phyloP scores from a whole-genome alignment of 2,888 invertebrate species.

The Drosophila mulleri region DNA sequence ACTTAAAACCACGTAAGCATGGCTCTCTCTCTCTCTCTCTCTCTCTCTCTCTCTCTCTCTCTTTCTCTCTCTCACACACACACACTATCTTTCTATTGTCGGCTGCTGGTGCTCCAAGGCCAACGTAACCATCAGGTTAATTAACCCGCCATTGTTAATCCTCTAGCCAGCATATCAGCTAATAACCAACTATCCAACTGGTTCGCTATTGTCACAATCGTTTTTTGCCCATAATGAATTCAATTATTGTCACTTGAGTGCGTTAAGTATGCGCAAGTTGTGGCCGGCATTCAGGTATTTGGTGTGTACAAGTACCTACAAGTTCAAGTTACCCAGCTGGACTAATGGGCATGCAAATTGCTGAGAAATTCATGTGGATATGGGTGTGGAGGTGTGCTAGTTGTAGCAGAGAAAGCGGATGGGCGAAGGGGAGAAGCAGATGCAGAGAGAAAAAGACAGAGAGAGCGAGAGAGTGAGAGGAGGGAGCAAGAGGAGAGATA shows the following conservation, averaged over 20 bases:
- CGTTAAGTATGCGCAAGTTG: constrained; percentile 80
- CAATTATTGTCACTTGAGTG: constrained; percentile 79
- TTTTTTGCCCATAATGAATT: constrained; percentile 75
- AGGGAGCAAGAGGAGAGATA: neutral
- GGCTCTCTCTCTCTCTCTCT: constrained; percentile 6
- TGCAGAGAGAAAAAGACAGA: too few species aligned
- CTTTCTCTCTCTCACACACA: constrained; percentile 19
- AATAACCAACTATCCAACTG: constrained; percentile 59
- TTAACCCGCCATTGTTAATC: constrained; percentile 80
- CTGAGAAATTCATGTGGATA: neutral
- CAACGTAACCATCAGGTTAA: constrained; percentile 79
- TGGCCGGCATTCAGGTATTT: constrained; percentile 41
- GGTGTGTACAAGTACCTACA: constrained; percentile 17
- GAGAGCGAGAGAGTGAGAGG: too few species aligned
- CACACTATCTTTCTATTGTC: constrained; percentile 4
- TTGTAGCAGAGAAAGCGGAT: neutral
- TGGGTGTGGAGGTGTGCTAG: neutral
- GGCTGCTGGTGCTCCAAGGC: constrained; percentile 66
- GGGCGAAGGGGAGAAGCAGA: neutral
- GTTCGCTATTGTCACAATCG: constrained; percentile 64
- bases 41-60: constrained; percentile 22
- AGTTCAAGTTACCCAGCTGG: constrained; percentile 8
- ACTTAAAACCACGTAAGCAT: constrained; percentile 31
- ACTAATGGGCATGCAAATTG: neutral
- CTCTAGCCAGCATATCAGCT: constrained; percentile 64